These are phyloP conservation scores for rabbit (Oryctolagus cuniculus) DNA, from an alignment of 2,113 vertebrate genomes.

Conservation along the genomic window mOryCun1.1 NC_091436.1:9667001-9667500, in stretches of 20 bases:
- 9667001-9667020: accelerated
- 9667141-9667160: background rate
- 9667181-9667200: accelerated
- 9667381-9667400: background rate
- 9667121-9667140: background rate
- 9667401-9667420: background rate
- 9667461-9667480: constrained; percentile 81
- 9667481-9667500: constrained; percentile 90
- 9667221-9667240: background rate
- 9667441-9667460: constrained; percentile 50
- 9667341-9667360: accelerated
- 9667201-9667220: background rate
- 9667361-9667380: background rate
- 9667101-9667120: accelerated
- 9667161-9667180: background rate
- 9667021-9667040: no score
- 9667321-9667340: background rate
- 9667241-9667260: background rate
- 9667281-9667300: background rate
- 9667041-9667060: no score
- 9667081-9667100: background rate
- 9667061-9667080: background rate
- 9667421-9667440: background rate
- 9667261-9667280: accelerated
- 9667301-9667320: accelerated